phyloP scores from a whole-genome alignment of 2,797 vertebrate genomes.

The Peromyscus melanophrys region DNA sequence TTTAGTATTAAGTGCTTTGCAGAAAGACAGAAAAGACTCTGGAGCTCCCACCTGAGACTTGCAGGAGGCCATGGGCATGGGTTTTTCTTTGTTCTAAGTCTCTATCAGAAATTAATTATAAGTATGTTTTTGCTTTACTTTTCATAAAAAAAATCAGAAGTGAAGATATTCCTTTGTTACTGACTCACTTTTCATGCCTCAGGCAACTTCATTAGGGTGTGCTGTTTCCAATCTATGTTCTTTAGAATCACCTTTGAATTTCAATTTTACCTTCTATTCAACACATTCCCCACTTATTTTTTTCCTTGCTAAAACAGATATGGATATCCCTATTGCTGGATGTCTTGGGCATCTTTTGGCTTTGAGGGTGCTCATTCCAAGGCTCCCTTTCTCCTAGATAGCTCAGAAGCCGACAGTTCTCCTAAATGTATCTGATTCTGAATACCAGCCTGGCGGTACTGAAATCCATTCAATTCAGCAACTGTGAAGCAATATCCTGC shows the following conservation, averaged over 20 bases:
- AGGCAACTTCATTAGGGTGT: background rate
- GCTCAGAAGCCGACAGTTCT: background rate
- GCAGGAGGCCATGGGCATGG: background rate
- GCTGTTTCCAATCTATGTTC: background rate
- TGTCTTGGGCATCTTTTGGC: background rate
- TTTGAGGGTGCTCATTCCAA: background rate
- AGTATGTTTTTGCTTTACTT: constrained; percentile 2
- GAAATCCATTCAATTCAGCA: background rate
- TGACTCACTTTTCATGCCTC: background rate
- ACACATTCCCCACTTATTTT: background rate
- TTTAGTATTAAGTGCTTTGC: constrained; percentile 61
- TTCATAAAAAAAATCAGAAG: background rate
- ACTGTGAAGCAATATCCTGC: background rate
- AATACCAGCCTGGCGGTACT: background rate
- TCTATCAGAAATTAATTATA: constrained; percentile 54
- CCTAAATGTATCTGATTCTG: background rate
- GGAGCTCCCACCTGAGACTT: background rate
- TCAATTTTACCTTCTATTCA: background rate
- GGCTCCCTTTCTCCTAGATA: background rate
- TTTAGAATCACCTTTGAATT: background rate
- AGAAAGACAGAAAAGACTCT: constrained; percentile 42
- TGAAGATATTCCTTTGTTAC: background rate
- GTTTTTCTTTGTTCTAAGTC: constrained; percentile 49
- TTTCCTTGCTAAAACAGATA: background rate
- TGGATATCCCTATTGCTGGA: background rate